Conservation (phyloP, 2,113 vertebrate species). For the Melierax canorus region DNA sequence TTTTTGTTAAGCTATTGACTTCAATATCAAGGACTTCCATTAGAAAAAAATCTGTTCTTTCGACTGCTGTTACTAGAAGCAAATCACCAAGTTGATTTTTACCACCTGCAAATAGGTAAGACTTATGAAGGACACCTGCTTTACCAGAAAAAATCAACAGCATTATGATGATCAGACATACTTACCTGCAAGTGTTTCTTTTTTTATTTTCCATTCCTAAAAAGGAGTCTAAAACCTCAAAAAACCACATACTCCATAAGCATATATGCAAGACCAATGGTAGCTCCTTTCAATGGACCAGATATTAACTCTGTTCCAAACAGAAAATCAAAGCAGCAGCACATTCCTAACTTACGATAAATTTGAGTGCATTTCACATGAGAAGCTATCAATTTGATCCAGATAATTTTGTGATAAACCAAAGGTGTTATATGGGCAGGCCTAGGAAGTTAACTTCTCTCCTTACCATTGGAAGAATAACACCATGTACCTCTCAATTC, state of each 20-base stretch:
- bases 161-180: neutral
- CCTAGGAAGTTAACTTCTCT: neutral
- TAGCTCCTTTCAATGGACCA: neutral
- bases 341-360: no score
- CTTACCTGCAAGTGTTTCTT: neutral
- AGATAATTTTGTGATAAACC: neutral
- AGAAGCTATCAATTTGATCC: accelerated
- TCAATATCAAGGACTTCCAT: neutral
- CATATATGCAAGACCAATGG: neutral
- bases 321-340: neutral
- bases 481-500: accelerated
- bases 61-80: neutral
- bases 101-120: neutral
- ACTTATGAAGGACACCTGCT: neutral
- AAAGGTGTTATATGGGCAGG: neutral
- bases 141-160: neutral
- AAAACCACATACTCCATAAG: neutral
- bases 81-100: neutral
- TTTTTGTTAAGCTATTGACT: neutral
- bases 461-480: neutral
- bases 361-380: neutral
- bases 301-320: neutral
- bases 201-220: neutral
- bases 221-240: neutral
- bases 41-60: neutral